Evolutionary conservation across 2,113 vertebrate genomes (phyloP).

Genomic region (Atrichornis clamosus): DNA sequence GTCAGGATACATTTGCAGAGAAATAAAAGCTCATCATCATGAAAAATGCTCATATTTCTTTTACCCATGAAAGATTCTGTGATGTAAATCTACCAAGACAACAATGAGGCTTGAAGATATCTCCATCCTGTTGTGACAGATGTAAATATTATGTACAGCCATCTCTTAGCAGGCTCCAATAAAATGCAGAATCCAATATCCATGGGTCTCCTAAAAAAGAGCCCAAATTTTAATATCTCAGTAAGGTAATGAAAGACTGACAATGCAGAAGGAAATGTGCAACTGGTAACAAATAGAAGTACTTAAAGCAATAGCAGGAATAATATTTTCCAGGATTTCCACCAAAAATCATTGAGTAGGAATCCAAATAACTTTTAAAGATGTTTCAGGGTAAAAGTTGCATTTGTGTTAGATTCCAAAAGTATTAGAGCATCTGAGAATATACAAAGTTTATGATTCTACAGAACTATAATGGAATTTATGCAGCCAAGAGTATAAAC

Average conservation of each 20-base stretch:
- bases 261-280: neutral
- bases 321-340: neutral
- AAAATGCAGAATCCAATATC: neutral
- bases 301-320: neutral
- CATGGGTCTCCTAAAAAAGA: neutral
- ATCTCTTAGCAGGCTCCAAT: neutral
- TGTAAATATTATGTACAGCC: neutral
- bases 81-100: neutral
- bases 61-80: neutral
- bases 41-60: neutral
- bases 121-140: neutral
- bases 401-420: neutral
- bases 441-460: neutral
- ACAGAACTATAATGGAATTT: neutral
- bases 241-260: neutral
- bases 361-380: neutral
- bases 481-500: neutral
- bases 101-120: neutral
- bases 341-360: neutral
- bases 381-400: neutral
- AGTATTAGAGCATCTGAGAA: neutral
- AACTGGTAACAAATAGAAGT: neutral
- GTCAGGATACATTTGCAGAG: neutral
- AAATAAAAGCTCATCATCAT: neutral
- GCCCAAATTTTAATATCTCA: neutral